Evolutionary conservation across 2,888 invertebrate genomes (phyloP).

Genomic region (Pardosa pseudoannulata): DNA sequence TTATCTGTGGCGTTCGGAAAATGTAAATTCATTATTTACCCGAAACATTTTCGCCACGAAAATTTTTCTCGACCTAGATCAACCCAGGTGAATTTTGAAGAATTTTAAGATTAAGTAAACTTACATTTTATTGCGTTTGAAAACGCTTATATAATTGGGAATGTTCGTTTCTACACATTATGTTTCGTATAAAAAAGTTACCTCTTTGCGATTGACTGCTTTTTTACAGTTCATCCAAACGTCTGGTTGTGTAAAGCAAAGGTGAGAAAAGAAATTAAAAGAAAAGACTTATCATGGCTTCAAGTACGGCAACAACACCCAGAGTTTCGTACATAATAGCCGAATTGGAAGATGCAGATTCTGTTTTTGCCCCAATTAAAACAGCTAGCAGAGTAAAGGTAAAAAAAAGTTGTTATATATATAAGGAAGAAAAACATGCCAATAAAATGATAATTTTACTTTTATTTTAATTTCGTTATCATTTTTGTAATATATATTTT

Average conservation of each 20-base stretch:
- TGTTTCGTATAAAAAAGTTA: too few species aligned
- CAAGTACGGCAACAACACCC: slow-evolving; percentile 37
- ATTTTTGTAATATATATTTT: too few species aligned
- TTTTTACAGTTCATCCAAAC: neutral
- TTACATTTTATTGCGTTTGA: too few species aligned
- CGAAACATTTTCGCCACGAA: neutral
- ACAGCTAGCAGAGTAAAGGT: slow-evolving; percentile 69
- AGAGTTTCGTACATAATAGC: slow-evolving; percentile 62
- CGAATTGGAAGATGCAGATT: slow-evolving; percentile 61
- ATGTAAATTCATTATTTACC: neutral
- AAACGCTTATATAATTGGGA: too few species aligned
- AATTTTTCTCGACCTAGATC: neutral
- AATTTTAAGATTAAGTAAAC: too few species aligned
- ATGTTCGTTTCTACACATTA: too few species aligned
- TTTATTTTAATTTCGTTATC: too few species aligned
- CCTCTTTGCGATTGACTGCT: too few species aligned
- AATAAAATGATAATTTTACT: too few species aligned
- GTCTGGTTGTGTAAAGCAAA: neutral
- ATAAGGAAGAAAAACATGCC: too few species aligned
- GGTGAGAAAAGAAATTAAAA: too few species aligned
- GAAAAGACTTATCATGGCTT: slow-evolving; percentile 43
- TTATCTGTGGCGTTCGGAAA: neutral
- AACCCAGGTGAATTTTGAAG: neutral
- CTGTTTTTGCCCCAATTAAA: slow-evolving; percentile 64
- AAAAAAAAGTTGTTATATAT: too few species aligned